Conservation (phyloP, 2,888 invertebrate genomes). For the Diarsia rubi region DNA sequence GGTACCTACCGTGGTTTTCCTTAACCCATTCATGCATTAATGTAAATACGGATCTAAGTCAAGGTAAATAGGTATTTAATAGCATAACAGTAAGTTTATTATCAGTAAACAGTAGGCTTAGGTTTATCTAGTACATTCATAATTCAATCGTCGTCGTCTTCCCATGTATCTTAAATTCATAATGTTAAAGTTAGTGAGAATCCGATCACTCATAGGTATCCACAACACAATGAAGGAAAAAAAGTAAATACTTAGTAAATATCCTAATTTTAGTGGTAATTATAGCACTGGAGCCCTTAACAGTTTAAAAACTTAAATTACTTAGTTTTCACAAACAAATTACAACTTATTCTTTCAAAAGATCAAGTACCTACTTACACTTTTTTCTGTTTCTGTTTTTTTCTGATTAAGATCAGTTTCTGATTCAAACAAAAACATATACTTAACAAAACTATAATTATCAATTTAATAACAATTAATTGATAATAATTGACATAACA, state of each 20-base stretch:
- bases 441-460: constrained; percentile 2
- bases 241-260: neutral
- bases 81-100: constrained; percentile 36
- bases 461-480: constrained; percentile 2
- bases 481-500: constrained; percentile 14
- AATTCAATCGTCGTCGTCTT: neutral
- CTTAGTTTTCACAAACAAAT: neutral
- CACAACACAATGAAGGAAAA: too few species aligned
- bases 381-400: too few species aligned
- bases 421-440: constrained; percentile 2
- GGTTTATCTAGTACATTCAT: neutral
- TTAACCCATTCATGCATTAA: constrained; percentile 56
- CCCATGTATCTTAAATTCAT: neutral
- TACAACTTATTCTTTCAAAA: neutral
- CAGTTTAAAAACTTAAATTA: neutral
- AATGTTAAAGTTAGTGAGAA: neutral
- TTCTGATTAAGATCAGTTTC: too few species aligned
- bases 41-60: constrained; percentile 55
- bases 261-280: neutral
- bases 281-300: neutral
- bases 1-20: constrained; percentile 42
- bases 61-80: constrained; percentile 43
- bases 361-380: neutral
- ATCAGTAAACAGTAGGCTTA: constrained; percentile 20
- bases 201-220: too few species aligned